These are phyloP conservation scores for Aphaenogaster rudis DNA, from an alignment of 1,140 invertebrate species.

Conservation along the genomic window DNA sequence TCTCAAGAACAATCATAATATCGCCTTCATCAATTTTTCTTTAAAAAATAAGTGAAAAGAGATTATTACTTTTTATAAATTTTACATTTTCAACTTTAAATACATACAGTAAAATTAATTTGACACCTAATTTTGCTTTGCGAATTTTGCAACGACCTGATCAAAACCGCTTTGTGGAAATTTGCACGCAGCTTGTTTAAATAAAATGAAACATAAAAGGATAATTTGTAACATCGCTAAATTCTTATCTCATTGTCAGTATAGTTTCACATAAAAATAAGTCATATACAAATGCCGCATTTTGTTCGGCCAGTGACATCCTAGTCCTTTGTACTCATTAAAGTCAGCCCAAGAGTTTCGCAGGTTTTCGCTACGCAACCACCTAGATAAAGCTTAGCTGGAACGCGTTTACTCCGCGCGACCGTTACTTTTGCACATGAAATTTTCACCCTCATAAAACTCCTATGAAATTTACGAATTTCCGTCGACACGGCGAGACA, in stretches of 20 bases:
- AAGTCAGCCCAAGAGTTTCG: constrained; percentile 32
- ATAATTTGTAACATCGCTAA: not conserved
- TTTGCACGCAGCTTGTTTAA: not conserved
- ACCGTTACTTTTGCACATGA: constrained; percentile 39
- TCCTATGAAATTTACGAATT: constrained; percentile 57
- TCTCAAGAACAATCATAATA: not conserved
- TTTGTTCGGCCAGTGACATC: constrained; percentile 21
- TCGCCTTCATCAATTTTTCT: not conserved
- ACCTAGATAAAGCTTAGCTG: constrained; percentile 43
- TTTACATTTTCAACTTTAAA: not conserved
- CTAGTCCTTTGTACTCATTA: constrained; percentile 40
- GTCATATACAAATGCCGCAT: not conserved
- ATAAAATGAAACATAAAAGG: not conserved
- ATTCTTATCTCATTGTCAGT: not conserved
- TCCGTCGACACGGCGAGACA: constrained; percentile 14
- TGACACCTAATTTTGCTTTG: not conserved
- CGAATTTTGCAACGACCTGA: not conserved
- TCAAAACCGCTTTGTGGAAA: not conserved
- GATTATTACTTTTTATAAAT: not conserved
- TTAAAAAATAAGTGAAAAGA: not conserved
- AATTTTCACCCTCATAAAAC: constrained; percentile 53
- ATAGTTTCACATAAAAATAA: not conserved
- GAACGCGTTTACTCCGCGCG: constrained; percentile 22
- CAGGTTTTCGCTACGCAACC: constrained; percentile 7
- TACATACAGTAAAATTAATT: not conserved